Evolutionary conservation across 2,888 invertebrate genomes (phyloP).

Genomic region (Coenonympha glycerion): DNA sequence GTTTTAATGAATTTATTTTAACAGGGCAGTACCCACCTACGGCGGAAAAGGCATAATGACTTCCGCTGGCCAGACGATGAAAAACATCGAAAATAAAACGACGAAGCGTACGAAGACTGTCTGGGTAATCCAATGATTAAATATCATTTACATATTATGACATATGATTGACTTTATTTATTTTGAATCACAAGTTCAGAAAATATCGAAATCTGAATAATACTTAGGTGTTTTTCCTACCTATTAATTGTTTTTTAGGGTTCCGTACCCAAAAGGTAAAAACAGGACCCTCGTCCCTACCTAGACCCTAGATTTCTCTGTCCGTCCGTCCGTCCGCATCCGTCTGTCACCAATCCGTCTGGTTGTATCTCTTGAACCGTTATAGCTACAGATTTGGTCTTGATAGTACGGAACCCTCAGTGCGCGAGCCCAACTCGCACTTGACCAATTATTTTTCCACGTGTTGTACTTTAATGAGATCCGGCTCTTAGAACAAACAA

Average conservation of each 20-base stretch:
- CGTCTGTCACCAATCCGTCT: no score
- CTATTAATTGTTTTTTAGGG: neutral
- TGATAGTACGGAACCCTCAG: no score
- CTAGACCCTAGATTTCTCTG: no score
- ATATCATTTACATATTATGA: constrained; percentile 1
- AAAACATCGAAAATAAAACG: constrained; percentile 64
- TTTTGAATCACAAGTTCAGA: neutral
- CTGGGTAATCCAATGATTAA: constrained; percentile 27
- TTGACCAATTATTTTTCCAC: no score
- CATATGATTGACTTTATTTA: constrained; percentile 2
- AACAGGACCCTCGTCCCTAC: no score
- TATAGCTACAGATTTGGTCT: no score
- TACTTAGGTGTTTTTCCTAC: neutral
- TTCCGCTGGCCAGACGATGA: constrained; percentile 61
- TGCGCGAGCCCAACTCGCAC: no score
- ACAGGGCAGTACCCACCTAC: constrained; percentile 59
- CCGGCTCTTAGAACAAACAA: constrained; percentile 13
- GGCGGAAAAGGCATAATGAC: constrained; percentile 73
- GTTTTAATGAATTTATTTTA: constrained; percentile 71
- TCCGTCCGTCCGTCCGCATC: no score
- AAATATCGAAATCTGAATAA: neutral
- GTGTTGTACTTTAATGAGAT: constrained; percentile 18
- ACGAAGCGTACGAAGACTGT: constrained; percentile 30
- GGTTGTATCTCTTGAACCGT: no score
- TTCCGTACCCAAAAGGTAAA: no score